Evolutionary conservation across 2,888 invertebrate genomes (phyloP).

Genomic region (Andricus quercusramuli): DNA sequence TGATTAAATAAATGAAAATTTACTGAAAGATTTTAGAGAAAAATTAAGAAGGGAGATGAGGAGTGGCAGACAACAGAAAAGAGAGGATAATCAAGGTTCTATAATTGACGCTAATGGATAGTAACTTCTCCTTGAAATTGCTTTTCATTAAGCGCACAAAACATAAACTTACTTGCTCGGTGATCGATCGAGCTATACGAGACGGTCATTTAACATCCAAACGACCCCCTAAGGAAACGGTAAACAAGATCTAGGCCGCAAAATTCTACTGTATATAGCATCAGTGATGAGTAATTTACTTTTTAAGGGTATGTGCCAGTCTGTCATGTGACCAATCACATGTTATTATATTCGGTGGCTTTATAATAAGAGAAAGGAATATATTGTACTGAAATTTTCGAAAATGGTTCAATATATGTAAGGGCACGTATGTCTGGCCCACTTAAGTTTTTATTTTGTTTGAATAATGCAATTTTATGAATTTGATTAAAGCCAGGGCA

Average conservation of each 20-base stretch:
- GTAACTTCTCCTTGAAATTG: constrained; percentile 36
- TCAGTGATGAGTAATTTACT: neutral
- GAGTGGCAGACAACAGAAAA: constrained; percentile 6
- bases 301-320: too few species aligned
- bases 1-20: neutral
- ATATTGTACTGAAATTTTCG: too few species aligned
- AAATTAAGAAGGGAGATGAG: constrained; percentile 2
- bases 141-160: constrained; percentile 29
- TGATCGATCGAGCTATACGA: constrained; percentile 20
- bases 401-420: too few species aligned
- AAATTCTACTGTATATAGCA: neutral
- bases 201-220: constrained; percentile 35
- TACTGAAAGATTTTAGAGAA: constrained; percentile 5
- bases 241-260: constrained; percentile 4
- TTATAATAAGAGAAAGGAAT: too few species aligned
- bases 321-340: too few species aligned
- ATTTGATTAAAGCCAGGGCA: too few species aligned
- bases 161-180: constrained; percentile 34
- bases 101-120: constrained; percentile 35
- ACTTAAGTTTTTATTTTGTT: too few species aligned
- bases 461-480: too few species aligned
- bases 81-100: constrained; percentile 19
- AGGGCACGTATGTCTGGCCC: too few species aligned
- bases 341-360: too few species aligned
- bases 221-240: constrained; percentile 32